Evolutionary conservation across 1,140 invertebrate species (phyloP), one percentile per base, ranked within the genome.

Genomic region (Magallana angulata): DNA sequence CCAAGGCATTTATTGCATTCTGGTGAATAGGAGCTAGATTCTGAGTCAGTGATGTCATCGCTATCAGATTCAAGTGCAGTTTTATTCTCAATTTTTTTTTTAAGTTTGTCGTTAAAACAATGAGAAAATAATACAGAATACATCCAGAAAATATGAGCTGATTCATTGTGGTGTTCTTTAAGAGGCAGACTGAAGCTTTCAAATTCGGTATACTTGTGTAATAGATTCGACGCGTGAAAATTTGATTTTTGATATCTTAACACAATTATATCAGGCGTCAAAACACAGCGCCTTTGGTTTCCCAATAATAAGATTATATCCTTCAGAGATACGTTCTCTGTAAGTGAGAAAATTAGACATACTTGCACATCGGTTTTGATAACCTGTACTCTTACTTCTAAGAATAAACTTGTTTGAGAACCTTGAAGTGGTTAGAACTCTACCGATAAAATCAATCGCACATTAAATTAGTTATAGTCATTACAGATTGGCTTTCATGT

Each of bases 251-350:
- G 68, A 24, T 76, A 76, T 76, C 68, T 76, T 62, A 76, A 76
- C 8, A 30, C 7, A 76, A 36, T 76, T 76, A 76, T 24, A 76
- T 30, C 12, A 76, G 68, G 68, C 68, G 68, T 76, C 68, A 76
- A 76, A 76, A 76, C 24, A 76, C 36, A 18, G 12, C 14, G 24
- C 68, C 68, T 76, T 76, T 76, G 36, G 24, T 30, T 30, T 76
- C 12, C 68, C 24, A 14, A 76, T 76, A 76, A 76, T 76, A 76
- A 76, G 68, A 76, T 76, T 76, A 76, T 76, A 76, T 76, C 68
- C 68, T 30, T 30, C 11, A 30, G 68, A 5, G 68, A 76, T 76
- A 76, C 12, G 11, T 8, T 76, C 12, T 30, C 68, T 8, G 9
- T 24, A 36, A 30, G 24, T 12, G 68, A 30, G 68, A 76, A 76